Evolutionary conservation across 2,888 invertebrate species (phyloP).

Genomic region (Brassicogethes aeneus): DNA sequence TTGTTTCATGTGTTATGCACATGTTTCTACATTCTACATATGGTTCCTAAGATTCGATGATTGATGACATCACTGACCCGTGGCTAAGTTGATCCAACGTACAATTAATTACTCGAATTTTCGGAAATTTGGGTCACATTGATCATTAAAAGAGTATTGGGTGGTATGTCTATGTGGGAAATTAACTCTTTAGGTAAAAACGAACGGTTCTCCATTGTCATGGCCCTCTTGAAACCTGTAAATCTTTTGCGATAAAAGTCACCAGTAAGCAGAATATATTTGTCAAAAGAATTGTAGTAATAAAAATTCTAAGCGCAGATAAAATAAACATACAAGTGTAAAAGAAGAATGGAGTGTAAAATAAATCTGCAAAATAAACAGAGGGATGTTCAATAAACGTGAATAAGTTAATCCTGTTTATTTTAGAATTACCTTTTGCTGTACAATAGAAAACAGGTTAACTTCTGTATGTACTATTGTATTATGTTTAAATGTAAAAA

Average conservation of each 20-base stretch:
- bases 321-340: constrained; percentile 15
- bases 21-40: constrained; percentile 24
- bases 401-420: constrained; percentile 2
- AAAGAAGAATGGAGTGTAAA: constrained; percentile 14
- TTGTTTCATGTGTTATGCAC: constrained; percentile 28
- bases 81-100: constrained; percentile 23
- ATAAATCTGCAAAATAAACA: constrained; percentile 24
- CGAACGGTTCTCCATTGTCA: no score
- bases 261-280: background rate
- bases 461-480: background rate
- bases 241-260: background rate
- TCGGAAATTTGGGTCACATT: no score
- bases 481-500: background rate
- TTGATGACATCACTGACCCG: constrained; percentile 35
- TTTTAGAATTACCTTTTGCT: constrained; percentile 1
- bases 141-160: constrained; percentile 4
- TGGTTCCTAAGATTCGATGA: constrained; percentile 24
- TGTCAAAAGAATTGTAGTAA: background rate
- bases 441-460: constrained; percentile 1
- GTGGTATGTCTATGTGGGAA: no score
- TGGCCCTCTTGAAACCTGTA: no score
- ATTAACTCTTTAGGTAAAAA: no score
- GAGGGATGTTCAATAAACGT: constrained; percentile 8
- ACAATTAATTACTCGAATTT: constrained; percentile 13
- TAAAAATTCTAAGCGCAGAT: constrained; percentile 4